A percentile compares a stretch with the other conserved stretches of the same genome.
Conservation (phyloP, 2,888 invertebrate species). For the Ferdinandea cuprea region DNA sequence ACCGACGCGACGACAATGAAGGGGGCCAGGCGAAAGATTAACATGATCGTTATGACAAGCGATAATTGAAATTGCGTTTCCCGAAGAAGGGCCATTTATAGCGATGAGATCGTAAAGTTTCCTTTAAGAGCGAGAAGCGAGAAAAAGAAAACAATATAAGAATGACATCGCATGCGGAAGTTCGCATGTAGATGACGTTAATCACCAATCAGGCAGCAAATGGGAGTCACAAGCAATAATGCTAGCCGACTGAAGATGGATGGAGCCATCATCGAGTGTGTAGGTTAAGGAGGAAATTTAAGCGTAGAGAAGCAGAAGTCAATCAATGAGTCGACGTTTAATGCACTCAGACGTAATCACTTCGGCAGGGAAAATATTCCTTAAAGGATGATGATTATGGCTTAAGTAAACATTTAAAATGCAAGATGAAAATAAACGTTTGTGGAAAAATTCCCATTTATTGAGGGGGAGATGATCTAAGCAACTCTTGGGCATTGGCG, state of each 20-base stretch:
- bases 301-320: neutral
- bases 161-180: constrained; percentile 68
- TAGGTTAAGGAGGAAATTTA: constrained; percentile 7
- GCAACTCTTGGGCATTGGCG: too few species aligned
- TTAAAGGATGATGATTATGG: neutral
- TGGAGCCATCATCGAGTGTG: neutral
- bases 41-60: constrained; percentile 73
- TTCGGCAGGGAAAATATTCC: neutral
- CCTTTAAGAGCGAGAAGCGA: constrained; percentile 13
- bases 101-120: constrained; percentile 48
- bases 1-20: neutral
- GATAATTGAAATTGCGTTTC: constrained; percentile 69
- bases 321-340: neutral
- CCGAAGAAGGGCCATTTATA: constrained; percentile 22
- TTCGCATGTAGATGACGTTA: constrained; percentile 51
- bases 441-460: too few species aligned
- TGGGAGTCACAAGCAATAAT: constrained; percentile 61
- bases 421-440: neutral
- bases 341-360: neutral
- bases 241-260: constrained; percentile 13
- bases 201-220: constrained; percentile 64
- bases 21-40: constrained; percentile 44
- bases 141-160: neutral
- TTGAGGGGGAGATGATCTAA: too few species aligned
- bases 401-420: neutral